A percentile compares a stretch with the other conserved stretches of the same genome.
Conservation (phyloP, 2,888 invertebrate genomes). For the Sarcophaga variegata region DNA sequence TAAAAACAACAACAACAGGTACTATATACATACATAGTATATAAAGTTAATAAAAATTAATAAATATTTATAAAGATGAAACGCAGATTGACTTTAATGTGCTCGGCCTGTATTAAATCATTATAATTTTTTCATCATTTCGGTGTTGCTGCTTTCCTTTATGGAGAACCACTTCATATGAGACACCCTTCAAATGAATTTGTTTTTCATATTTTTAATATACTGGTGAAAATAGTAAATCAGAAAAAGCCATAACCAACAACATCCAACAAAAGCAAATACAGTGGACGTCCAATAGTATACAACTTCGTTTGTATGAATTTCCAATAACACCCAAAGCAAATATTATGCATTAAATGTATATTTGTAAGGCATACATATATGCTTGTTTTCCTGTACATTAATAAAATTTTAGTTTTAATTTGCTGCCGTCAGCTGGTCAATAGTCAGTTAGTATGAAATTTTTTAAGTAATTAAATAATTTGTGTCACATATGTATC, state of each 20-base stretch:
- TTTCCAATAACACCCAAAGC: no score
- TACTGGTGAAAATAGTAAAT: neutral
- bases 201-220: conserved; percentile 18
- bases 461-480: no score
- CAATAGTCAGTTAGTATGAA: no score
- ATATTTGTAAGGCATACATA: no score
- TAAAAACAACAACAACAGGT: neutral
- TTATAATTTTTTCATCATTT: neutral
- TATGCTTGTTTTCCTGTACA: no score
- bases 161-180: conserved; percentile 19
- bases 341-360: no score
- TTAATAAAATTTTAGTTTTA: no score
- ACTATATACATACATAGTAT: neutral
- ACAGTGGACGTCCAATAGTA: no score
- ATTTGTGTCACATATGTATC: no score
- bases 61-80: neutral
- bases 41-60: neutral
- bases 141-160: neutral
- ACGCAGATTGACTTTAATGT: neutral
- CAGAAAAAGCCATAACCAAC: neutral
- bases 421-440: no score
- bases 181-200: conserved; percentile 25
- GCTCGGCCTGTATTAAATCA: no score
- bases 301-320: no score
- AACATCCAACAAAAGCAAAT: neutral